A percentile compares a stretch with the other conserved stretches of the same genome.
Evolutionary conservation across 2,888 invertebrate genomes (phyloP).

Genomic region (Bombyx huttoni): DNA sequence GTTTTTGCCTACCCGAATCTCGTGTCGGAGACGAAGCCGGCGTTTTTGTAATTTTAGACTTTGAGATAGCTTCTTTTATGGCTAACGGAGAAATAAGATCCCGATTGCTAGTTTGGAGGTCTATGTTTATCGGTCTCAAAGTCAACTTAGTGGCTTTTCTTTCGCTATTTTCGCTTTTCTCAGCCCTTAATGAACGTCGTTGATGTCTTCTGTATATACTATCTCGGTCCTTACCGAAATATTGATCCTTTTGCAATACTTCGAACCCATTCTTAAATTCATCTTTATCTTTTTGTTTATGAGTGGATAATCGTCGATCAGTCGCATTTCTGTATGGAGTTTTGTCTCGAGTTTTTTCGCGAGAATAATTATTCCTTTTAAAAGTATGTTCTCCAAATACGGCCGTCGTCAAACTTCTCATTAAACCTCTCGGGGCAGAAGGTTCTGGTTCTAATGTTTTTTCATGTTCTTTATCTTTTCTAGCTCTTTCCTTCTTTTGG

Average conservation of each 20-base stretch:
- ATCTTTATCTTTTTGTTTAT: constrained; percentile 44
- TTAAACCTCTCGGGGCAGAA: constrained; percentile 57
- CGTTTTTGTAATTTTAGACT: constrained; percentile 34
- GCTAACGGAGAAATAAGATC: constrained; percentile 67
- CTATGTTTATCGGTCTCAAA: constrained; percentile 70
- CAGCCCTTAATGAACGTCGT: constrained; percentile 72
- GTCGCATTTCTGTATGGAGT: constrained; percentile 73
- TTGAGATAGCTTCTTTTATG: constrained; percentile 39
- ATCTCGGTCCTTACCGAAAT: constrained; percentile 61
- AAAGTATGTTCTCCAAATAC: constrained; percentile 77
- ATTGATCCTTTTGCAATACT: constrained; percentile 32
- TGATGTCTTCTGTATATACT: constrained; percentile 64
- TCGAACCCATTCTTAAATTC: constrained; percentile 55
- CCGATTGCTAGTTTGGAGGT: constrained; percentile 51
- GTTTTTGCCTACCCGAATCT: constrained; percentile 52
- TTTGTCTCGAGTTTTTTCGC: constrained; percentile 74
- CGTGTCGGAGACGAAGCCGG: constrained; percentile 49
- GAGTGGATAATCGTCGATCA: constrained; percentile 47
- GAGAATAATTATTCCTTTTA: constrained; percentile 67
- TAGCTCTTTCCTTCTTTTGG: constrained; percentile 69
- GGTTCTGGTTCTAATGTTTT: constrained; percentile 78
- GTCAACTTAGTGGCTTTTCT: constrained; percentile 57
- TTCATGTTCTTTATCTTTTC: constrained; percentile 71
- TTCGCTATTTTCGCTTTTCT: constrained; percentile 76
- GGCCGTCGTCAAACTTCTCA: constrained; percentile 82